Base-by-base conservation (phyloP, 1,140 invertebrate genomes). In the Hypsibius dujardini region DNA sequence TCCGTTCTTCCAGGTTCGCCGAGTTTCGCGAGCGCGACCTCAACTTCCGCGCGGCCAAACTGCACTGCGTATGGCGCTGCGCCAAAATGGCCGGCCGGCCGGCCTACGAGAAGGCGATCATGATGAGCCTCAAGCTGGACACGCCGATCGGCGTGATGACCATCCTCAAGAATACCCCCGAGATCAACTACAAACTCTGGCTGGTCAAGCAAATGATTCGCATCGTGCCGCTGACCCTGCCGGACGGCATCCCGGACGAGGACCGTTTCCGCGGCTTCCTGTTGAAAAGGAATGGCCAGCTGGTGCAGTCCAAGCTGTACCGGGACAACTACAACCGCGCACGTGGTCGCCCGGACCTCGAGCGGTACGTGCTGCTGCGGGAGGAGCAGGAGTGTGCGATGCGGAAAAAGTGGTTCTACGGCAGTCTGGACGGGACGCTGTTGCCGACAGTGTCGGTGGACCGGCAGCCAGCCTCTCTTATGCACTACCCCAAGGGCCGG, bases 191-290 rank as follows among this genome's bases (percentile, higher is more conserved):
- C 2, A 77, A 81, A 69, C 80, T 95, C 47, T 92, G 88, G 86
- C 83, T 82, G 75, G 83, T 95, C 0, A 94, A 95, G 80, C 91
- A 95, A 83, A 79, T 94, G 2, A 79, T 95, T 1, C 85, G 87
- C 81, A 83, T 95, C 0, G 83, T 81, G 3, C 91, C 92, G 0
- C 84, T 95, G 1, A 85, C 85, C 47, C 87, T 90, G 77, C 90
- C 90, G 0, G 84, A 92, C 76, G 88, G 90, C n/a, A 81, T 90
- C 73, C 89, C 90, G 2, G 82, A 84, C 2, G 80, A 85, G 69
- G 81, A 84, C 14, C 86, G 89, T 75, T 82, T 85, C 28, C 81
- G 84, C 46, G 80, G 85, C 62, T 15, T 67, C 12, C 12, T 67
- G 12, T 7, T 67, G 62, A 67, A 67, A 42, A 12, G 12, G 3